Base-by-base conservation (phyloP, 2,888 invertebrate species). In the Biston stratarius region DNA sequence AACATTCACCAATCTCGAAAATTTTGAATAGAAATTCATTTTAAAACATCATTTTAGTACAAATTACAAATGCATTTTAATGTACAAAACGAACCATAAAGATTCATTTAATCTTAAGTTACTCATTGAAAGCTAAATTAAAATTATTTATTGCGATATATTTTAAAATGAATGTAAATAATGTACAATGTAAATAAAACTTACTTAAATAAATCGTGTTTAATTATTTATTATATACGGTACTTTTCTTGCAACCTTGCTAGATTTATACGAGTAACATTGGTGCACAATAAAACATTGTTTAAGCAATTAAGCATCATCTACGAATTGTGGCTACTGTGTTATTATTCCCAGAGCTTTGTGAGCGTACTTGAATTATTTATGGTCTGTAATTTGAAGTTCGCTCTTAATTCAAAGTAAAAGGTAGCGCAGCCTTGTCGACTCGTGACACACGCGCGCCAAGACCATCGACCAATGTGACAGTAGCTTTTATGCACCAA, bases 341-440 rank as follows among this genome's bases (percentile, higher is more conserved):
- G 72, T 77, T 74, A 83, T 81, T 78, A 78, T 80, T 83, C 81
- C 76, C 80, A 84, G 84, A 82, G 84, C 86, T 87, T 83, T 80
- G 74, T 78, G 81, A 80, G 78, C 74, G 83, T 78, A 83, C 83
- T 85, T 86, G 83, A 82, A 86, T 87, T 86, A 88, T 88, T 86
- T 85, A 89, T 86, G 84, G 84, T 78, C 79, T 67, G 81, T 85
- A 85, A 88, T 87, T 85, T 81, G 81, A 85, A 83, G 81, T 77
- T 81, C 80, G 81, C 78, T 84, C 81, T 83, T 85, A 82, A 85
- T 85, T 82, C 82, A 79, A 89, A 89, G 90, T 90, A 91, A 91
- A 85, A 88, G 90, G 91, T 77, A 81, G 73, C 81, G 79, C 81
- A 89, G 86, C 90, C 90, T 91, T 90, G 90, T 80, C 60, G 67